These are phyloP conservation scores for Semicossyphus pulcher DNA, from an alignment of 2,113 vertebrate genomes.

Conservation along the genomic window DNA sequence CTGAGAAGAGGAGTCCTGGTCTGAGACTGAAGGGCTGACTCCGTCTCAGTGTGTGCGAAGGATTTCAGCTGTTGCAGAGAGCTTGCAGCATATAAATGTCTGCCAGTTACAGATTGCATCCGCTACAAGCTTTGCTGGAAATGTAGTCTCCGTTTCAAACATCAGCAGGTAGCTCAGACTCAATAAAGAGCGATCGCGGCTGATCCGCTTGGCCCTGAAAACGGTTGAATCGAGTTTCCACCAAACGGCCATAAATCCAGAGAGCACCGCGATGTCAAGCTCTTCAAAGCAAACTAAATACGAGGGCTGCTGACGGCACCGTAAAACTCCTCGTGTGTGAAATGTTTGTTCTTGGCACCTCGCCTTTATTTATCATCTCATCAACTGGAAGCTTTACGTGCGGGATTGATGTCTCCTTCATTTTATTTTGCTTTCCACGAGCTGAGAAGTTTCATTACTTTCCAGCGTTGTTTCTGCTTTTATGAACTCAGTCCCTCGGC, in stretches of 20 bases:
- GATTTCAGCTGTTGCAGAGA: conserved; percentile 34
- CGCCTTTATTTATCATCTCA: conserved; percentile 69
- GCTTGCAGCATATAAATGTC: conserved; percentile 38
- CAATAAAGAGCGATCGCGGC: neutral
- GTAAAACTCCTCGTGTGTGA: conserved; percentile 51
- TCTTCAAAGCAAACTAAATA: conserved; percentile 44
- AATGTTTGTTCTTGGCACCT: conserved; percentile 48
- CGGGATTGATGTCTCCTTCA: conserved; percentile 44
- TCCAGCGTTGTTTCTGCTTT: conserved; percentile 64
- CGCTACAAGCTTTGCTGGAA: neutral
- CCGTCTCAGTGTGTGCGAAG: neutral
- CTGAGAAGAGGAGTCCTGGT: neutral
- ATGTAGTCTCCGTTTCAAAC: conserved; percentile 20
- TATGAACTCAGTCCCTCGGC: conserved; percentile 68
- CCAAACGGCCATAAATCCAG: conserved; percentile 11
- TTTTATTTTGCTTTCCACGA: conserved; percentile 40
- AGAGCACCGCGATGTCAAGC: conserved; percentile 26
- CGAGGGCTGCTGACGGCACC: conserved; percentile 29
- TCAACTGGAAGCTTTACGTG: conserved; percentile 51
- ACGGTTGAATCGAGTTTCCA: conserved; percentile 32
- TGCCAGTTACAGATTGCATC: conserved; percentile 20
- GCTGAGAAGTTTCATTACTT: conserved; percentile 65
- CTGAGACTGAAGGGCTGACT: neutral
- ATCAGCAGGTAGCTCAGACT: conserved; percentile 13
- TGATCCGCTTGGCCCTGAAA: conserved; percentile 36